Conservation (phyloP, 2,888 invertebrate species). For the Notodonta dromedarius region DNA sequence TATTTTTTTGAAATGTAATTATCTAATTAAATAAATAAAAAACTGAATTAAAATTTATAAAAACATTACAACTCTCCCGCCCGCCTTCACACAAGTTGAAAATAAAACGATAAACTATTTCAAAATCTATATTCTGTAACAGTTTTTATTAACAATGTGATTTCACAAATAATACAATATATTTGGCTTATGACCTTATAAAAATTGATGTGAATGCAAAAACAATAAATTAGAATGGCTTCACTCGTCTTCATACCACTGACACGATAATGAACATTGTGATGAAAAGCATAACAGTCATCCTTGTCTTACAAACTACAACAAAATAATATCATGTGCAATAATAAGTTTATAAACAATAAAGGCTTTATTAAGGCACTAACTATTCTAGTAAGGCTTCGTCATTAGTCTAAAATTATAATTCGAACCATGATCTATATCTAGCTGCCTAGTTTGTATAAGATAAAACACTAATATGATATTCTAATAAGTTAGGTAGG, state of each 20-base stretch:
- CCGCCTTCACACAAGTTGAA: background rate
- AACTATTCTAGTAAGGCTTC: slow-evolving; percentile 64
- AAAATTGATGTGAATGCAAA: slow-evolving; percentile 62
- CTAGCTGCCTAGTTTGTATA: slow-evolving; percentile 51
- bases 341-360: slow-evolving; percentile 37
- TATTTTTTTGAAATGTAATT: slow-evolving; percentile 36
- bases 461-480: slow-evolving; percentile 24
- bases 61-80: too few relatives aligned
- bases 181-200: slow-evolving; percentile 82
- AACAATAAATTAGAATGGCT: slow-evolving; percentile 59
- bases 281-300: slow-evolving; percentile 51
- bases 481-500: slow-evolving; percentile 35
- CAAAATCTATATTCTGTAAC: slow-evolving; percentile 81
- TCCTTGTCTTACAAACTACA: slow-evolving; percentile 32
- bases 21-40: slow-evolving; percentile 32
- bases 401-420: slow-evolving; percentile 35
- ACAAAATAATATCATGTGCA: slow-evolving; percentile 43
- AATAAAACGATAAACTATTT: slow-evolving; percentile 44
- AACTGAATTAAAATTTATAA: background rate
- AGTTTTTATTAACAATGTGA: slow-evolving; percentile 80
- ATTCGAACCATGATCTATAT: slow-evolving; percentile 31
- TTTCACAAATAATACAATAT: slow-evolving; percentile 78
- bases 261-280: slow-evolving; percentile 52
- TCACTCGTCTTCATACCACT: slow-evolving; percentile 23
- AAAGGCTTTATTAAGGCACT: slow-evolving; percentile 61